Conservation (phyloP, 2,797 vertebrate species). For the Malacoctenus gilli region DNA sequence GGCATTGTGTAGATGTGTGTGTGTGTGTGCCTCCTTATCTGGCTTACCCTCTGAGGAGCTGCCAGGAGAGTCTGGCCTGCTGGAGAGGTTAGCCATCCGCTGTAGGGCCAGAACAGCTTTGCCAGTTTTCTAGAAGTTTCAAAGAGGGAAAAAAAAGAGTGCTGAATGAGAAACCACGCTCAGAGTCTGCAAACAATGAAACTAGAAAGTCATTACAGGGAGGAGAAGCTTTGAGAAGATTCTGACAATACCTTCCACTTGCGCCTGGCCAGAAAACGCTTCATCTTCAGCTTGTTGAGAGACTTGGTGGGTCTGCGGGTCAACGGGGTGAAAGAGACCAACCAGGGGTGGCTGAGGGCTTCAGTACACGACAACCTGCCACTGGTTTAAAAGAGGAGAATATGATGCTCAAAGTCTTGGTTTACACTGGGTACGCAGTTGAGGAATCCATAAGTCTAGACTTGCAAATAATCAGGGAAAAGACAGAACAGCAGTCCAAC, state of each 20-base stretch:
- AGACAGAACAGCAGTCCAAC: conserved; percentile 57
- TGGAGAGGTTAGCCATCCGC: conserved; percentile 84
- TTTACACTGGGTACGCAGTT: no score
- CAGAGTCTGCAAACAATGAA: no score
- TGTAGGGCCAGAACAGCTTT: conserved; percentile 88
- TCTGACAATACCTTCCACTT: conserved; percentile 95
- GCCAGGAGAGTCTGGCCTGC: conserved; percentile 71
- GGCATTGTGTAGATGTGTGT: conserved; percentile 10
- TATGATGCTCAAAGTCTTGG: no score
- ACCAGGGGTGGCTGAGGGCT: conserved; percentile 87
- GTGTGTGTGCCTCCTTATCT: conserved; percentile 14
- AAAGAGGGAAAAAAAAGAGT: conserved; percentile 25
- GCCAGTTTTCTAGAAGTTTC: conserved; percentile 81
- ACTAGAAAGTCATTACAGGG: conserved; percentile 15
- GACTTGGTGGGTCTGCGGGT: conserved; percentile 69
- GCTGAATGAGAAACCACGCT: conserved; percentile 47
- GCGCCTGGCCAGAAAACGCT: conserved; percentile 80
- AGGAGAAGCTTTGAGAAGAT: no score
- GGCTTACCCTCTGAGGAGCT: conserved; percentile 74
- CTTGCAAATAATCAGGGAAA: no score
- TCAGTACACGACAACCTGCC: conserved; percentile 77
- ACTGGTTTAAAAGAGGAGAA: conserved; percentile 73
- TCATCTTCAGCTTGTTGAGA: conserved; percentile 86
- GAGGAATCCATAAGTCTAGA: not conserved
- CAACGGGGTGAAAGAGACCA: conserved; percentile 74